Conservation (phyloP, 2,113 vertebrate genomes). For the Clarias macrocephalus region DNA sequence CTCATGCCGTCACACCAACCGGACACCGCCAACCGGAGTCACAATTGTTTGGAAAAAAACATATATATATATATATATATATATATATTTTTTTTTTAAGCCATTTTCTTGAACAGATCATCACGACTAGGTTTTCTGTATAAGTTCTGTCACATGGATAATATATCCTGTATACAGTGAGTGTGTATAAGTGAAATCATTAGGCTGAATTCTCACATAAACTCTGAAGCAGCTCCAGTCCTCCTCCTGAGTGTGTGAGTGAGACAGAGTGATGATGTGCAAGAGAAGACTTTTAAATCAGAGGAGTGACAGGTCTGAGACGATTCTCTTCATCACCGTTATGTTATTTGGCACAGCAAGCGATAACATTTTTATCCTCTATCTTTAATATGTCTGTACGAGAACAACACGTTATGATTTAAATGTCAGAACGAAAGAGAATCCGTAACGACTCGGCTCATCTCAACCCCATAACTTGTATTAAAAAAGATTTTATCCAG, state of each 20-base stretch:
- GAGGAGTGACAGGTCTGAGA: neutral
- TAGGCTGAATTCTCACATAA: neutral
- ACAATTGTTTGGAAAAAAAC: neutral
- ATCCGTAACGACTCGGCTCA: slow-evolving; percentile 47
- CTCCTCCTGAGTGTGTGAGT: neutral
- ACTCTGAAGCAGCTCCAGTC: neutral
- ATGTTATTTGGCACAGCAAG: neutral
- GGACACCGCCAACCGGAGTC: no score
- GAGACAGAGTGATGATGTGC: neutral
- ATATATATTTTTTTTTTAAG: no score
- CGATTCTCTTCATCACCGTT: neutral
- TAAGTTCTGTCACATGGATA: neutral
- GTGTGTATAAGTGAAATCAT: neutral
- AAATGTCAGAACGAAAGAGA: slow-evolving; percentile 57
- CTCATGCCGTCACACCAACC: no score
- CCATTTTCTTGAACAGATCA: neutral
- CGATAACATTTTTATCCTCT: slow-evolving; percentile 36
- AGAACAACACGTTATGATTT: slow-evolving; percentile 29
- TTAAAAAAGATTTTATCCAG: slow-evolving; percentile 49
- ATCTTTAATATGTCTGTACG: slow-evolving; percentile 40
- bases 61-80: no score
- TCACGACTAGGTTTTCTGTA: neutral
- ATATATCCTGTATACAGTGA: neutral
- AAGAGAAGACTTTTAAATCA: neutral
- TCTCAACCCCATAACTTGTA: slow-evolving; percentile 49